These are phyloP conservation scores for Ovibos moschatus DNA, from an alignment of 2,113 vertebrate genomes.

Conservation along the genomic window DNA sequence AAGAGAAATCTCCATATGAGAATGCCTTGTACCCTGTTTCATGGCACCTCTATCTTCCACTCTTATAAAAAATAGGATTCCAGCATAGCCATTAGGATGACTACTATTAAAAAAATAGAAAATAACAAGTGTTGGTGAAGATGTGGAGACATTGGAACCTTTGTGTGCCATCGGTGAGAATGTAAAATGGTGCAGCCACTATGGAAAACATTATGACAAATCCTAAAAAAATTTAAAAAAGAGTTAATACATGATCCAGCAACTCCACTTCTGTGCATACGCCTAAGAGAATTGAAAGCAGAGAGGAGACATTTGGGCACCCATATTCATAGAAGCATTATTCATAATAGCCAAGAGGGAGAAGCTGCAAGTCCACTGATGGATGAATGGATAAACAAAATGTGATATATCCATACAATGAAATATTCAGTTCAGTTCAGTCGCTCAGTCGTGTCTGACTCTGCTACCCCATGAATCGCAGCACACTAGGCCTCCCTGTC, in stretches of 20 bases:
- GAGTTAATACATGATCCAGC: not conserved
- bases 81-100: not conserved
- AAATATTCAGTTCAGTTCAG: no score
- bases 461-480: no score
- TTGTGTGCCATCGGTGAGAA: not conserved
- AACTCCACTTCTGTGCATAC: not conserved
- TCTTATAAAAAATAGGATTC: not conserved
- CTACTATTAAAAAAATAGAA: not conserved
- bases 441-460: no score
- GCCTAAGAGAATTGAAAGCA: not conserved
- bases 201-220: not conserved
- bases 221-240: not conserved
- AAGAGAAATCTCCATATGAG: not conserved
- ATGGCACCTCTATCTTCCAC: not conserved
- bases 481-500: no score
- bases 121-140: not conserved
- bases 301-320: not conserved
- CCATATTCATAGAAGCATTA: not conserved
- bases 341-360: not conserved
- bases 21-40: not conserved
- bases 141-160: not conserved
- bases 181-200: not conserved
- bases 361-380: not conserved
- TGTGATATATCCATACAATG: not conserved
- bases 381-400: not conserved